Conservation (phyloP, 35 echinoderm and acorn worm genomes). For the Apostichopus parvimensis region DNA sequence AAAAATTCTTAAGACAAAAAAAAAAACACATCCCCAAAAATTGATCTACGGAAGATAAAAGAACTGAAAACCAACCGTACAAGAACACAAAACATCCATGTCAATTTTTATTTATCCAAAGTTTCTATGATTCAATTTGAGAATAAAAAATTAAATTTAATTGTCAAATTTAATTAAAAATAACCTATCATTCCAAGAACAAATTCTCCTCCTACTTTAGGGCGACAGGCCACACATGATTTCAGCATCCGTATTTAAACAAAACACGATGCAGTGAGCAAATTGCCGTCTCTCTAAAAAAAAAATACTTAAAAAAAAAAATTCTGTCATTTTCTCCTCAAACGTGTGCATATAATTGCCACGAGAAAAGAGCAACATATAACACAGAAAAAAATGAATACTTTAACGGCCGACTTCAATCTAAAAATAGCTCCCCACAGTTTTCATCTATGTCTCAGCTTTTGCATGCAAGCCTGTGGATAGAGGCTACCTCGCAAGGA, state of each 20-base stretch:
- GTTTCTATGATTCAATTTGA: neutral
- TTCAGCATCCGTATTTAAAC: neutral
- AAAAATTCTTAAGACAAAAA: neutral
- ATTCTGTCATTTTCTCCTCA: neutral
- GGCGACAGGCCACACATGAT: neutral
- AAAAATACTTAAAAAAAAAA: too few relatives aligned
- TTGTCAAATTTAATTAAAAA: neutral
- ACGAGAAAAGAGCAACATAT: slow-evolving; percentile 25
- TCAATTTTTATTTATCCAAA: neutral
- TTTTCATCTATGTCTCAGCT: neutral
- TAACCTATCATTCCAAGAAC: slow-evolving; percentile 4
- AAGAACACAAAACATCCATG: neutral
- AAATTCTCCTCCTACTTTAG: neutral
- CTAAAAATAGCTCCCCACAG: slow-evolving; percentile 17
- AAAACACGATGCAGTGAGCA: neutral
- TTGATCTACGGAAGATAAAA: neutral
- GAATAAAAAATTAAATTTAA: neutral
- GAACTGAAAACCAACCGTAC: neutral
- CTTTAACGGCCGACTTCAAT: slow-evolving; percentile 1
- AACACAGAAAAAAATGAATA: slow-evolving; percentile 1
- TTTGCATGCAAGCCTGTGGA: slow-evolving; percentile 20
- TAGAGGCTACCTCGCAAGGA: slow-evolving; percentile 21
- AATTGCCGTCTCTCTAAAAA: neutral
- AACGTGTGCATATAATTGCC: neutral
- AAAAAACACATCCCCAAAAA: too few relatives aligned